phyloP scores from a whole-genome alignment of 2,113 vertebrate species.

The Buteo buteo region DNA sequence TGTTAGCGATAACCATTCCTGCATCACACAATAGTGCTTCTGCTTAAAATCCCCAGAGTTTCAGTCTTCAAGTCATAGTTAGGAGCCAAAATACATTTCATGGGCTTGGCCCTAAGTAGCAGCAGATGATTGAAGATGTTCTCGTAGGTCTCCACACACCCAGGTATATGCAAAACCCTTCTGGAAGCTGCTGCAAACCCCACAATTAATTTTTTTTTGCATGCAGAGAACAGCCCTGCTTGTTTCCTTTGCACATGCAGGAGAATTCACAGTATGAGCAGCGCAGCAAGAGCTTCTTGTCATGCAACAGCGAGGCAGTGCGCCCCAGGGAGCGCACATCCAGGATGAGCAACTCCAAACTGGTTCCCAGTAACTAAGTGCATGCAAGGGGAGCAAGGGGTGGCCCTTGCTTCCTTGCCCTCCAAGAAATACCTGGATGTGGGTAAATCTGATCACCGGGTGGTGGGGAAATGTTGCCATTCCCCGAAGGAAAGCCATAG shows the following conservation, averaged over 20 bases:
- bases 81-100: not conserved
- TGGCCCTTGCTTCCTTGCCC: no score
- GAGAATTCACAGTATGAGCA: not conserved
- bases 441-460: rapidly evolving
- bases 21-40: not conserved
- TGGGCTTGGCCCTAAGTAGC: not conserved
- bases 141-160: no score
- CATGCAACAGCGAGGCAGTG: not conserved
- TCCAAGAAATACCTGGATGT: not conserved
- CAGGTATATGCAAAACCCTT: not conserved
- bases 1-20: not conserved
- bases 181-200: not conserved
- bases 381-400: not conserved
- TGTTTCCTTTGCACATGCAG: not conserved
- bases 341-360: not conserved
- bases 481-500: no score
- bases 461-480: rapidly evolving
- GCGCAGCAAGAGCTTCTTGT: not conserved
- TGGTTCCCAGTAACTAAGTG: not conserved
- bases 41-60: not conserved
- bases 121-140: not conserved
- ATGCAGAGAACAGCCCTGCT: not conserved
- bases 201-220: not conserved
- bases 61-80: not conserved
- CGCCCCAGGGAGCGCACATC: not conserved